Percentiles rank a stretch among this genome's conserved stretches.
Evolutionary conservation across 2,113 vertebrate species (phyloP).

Genomic region (Syngnathus typhle): DNA sequence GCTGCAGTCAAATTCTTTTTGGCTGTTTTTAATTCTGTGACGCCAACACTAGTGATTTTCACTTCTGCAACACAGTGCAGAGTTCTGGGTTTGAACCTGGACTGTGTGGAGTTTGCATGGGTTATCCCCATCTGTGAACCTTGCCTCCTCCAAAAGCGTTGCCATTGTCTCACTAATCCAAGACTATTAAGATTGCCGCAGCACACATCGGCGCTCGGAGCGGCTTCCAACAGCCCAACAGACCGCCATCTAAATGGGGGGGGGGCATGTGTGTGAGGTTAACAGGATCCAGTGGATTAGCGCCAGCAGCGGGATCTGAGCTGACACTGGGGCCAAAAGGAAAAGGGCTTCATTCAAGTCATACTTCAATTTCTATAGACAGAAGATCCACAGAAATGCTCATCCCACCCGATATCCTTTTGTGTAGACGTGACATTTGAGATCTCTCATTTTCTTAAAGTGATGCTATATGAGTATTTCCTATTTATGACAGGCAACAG

Average conservation of each 20-base stretch:
- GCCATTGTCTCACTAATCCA: slow-evolving; percentile 61
- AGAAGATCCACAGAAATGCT: not conserved
- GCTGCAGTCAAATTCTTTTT: too few relatives aligned
- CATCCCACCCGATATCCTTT: too few relatives aligned
- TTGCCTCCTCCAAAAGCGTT: slow-evolving; percentile 37
- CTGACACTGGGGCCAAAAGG: slow-evolving; percentile 35
- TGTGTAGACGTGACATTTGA: too few relatives aligned
- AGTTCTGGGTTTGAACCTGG: not conserved
- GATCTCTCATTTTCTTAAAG: too few relatives aligned
- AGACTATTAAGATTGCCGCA: slow-evolving; percentile 45
- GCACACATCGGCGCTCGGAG: slow-evolving; percentile 19
- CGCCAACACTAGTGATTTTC: not conserved
- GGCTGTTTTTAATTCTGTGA: not conserved
- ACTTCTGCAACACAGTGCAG: not conserved
- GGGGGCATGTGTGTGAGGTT: slow-evolving; percentile 17
- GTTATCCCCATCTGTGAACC: slow-evolving; percentile 54
- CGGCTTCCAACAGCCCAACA: slow-evolving; percentile 32
- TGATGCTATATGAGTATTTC: too few relatives aligned
- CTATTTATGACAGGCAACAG: too few relatives aligned
- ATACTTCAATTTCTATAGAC: not conserved
- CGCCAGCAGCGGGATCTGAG: slow-evolving; percentile 3
- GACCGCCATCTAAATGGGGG: slow-evolving; percentile 34
- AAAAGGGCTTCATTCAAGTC: slow-evolving; percentile 21
- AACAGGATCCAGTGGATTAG: slow-evolving; percentile 49
- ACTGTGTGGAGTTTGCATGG: not conserved